phyloP scores from a whole-genome alignment of 2,888 invertebrate species.

The Ophraella communa region DNA sequence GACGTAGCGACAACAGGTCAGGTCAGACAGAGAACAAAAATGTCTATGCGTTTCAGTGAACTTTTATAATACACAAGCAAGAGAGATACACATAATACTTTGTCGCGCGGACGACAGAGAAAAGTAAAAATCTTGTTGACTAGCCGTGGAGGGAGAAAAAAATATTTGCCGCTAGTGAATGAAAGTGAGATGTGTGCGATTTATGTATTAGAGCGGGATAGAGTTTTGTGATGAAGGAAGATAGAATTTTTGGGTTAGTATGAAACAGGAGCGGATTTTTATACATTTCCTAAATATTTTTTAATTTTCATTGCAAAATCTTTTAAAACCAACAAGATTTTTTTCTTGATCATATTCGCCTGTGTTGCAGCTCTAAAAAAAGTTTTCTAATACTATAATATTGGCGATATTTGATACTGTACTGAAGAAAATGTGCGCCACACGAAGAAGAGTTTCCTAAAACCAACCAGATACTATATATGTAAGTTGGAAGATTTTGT shows the following conservation, averaged over 20 bases:
- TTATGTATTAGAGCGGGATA: conserved; percentile 52
- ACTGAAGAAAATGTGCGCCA: too few relatives aligned
- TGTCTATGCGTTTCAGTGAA: conserved; percentile 55
- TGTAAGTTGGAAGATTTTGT: too few relatives aligned
- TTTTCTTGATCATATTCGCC: too few relatives aligned
- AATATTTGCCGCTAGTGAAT: conserved; percentile 52
- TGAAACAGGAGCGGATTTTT: conserved; percentile 46
- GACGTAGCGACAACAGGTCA: conserved; percentile 33
- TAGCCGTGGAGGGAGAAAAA: conserved; percentile 54
- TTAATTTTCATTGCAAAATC: too few relatives aligned
- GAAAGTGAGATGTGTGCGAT: conserved; percentile 54
- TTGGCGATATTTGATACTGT: too few relatives aligned
- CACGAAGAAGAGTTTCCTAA: too few relatives aligned
- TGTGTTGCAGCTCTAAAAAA: too few relatives aligned
- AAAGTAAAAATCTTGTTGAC: conserved; percentile 48
- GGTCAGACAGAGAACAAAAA: conserved; percentile 33
- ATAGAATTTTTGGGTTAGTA: conserved; percentile 36
- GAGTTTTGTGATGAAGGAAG: conserved; percentile 48
- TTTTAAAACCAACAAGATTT: too few relatives aligned
- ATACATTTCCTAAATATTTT: not conserved
- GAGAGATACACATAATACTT: conserved; percentile 35
- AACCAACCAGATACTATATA: too few relatives aligned
- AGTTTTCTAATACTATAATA: too few relatives aligned
- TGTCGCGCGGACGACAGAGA: conserved; percentile 29
- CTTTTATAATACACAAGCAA: conserved; percentile 53